phyloP scores from a whole-genome alignment of 2,113 vertebrate genomes.

The Corythornis cristatus region DNA sequence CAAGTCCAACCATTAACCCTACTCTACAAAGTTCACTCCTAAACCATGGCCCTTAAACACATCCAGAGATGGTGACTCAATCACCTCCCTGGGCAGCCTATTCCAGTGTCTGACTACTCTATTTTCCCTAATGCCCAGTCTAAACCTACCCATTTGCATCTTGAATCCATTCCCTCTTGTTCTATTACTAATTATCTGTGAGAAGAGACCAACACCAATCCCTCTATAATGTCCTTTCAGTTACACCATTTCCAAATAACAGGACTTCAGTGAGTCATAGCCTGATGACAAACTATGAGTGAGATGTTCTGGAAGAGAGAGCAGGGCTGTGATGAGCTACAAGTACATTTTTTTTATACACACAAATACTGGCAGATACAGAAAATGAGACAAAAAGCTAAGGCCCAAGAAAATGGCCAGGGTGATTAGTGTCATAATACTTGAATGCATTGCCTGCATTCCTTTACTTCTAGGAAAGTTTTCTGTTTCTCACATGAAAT shows the following conservation, averaged over 20 bases:
- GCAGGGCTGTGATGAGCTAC: not conserved
- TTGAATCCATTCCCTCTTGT: too few relatives aligned
- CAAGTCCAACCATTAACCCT: too few relatives aligned
- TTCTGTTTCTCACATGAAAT: not conserved
- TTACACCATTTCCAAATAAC: not conserved
- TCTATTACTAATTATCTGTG: too few relatives aligned
- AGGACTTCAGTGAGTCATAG: not conserved
- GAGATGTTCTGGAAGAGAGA: not conserved
- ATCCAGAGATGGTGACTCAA: too few relatives aligned
- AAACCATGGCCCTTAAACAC: too few relatives aligned
- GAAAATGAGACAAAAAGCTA: not conserved
- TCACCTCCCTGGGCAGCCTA: too few relatives aligned
- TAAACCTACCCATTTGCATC: too few relatives aligned
- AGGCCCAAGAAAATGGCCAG: not conserved
- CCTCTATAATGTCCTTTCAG: not conserved
- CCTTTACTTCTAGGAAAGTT: not conserved
- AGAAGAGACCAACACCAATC: too few relatives aligned
- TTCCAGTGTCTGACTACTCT: too few relatives aligned
- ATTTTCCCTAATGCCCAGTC: too few relatives aligned
- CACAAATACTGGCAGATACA: accelerated
- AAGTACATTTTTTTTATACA: not conserved
- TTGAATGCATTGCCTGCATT: not conserved
- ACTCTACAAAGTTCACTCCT: too few relatives aligned
- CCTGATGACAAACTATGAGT: not conserved
- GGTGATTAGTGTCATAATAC: not conserved